Evolutionary conservation across 2,888 invertebrate genomes (phyloP), one percentile per base, ranked within the genome.

Genomic region (Oligia latruncula): DNA sequence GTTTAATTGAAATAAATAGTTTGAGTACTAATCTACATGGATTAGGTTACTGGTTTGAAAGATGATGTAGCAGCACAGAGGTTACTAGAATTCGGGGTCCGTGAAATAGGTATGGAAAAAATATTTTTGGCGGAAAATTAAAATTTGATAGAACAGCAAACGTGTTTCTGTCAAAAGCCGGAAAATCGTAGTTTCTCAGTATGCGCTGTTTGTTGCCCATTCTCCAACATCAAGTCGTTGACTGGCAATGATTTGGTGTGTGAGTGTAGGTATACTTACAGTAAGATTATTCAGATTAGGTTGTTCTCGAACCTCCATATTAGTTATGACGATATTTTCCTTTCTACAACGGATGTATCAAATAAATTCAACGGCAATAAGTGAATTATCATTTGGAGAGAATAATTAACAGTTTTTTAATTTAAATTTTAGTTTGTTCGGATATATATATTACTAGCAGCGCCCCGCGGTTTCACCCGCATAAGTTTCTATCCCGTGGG

Each of bases 291-390:
- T 72, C 29, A 43, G 68, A 73, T 60, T 23, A n/a, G 23, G 35
- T 11, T 40, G 73, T 66, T 70, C 84, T 82, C 70, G 17, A 71
- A 72, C 64, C 71, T 72, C 83, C 15, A 60, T 52, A n/a, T 35
- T 49, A 71, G 43, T 52, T 65, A 75, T 75, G 70, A 75, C 65
- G 60, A 77, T 64, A 58, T 68, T 49, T 77, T 71, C 66, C 58
- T 74, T 75, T 68, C n/a, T 43, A 35, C 11, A 64, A 35, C 64
- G 68, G 46, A 75, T 29, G 29, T 29, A 2, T 62, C 62, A 62
- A 62, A 62, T 62, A 43, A 68, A 67, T 67, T 55, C 23, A 73
- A 52, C 15, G 17, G 23, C n/a, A n/a, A 68, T 29, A 29, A 55
- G 15, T 77, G 2, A 49, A 17, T 71, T 17, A 23, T n/a, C 49